Evolutionary conservation across 2,888 invertebrate species (phyloP).

Genomic region (Lochmaea capreae): DNA sequence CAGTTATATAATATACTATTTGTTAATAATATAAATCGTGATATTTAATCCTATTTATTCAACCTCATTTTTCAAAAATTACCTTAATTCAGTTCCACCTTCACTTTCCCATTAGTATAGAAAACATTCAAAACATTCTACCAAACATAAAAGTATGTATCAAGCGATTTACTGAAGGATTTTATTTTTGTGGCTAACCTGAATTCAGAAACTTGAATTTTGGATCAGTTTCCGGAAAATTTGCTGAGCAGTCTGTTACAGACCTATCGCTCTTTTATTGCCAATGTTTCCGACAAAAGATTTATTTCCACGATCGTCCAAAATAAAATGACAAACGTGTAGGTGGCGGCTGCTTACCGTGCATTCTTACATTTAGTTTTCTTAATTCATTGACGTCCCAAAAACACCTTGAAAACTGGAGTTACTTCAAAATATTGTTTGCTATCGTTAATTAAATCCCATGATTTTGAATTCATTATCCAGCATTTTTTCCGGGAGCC

Average conservation of each 20-base stretch:
- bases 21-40: too few species aligned
- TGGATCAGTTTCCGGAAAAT: neutral
- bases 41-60: too few species aligned
- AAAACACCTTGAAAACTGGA: neutral
- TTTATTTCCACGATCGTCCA: conserved; percentile 59
- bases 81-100: too few species aligned
- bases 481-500: too few species aligned
- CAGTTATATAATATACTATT: too few species aligned
- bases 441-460: too few species aligned
- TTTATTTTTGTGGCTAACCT: neutral
- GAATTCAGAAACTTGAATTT: neutral
- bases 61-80: too few species aligned
- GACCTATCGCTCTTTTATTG: conserved; percentile 48
- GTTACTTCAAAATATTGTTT: too few species aligned
- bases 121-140: neutral
- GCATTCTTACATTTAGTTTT: conserved; percentile 43
- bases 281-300: conserved; percentile 56
- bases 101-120: too few species aligned
- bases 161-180: neutral
- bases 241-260: conserved; percentile 10
- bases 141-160: neutral
- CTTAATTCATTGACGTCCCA: neutral
- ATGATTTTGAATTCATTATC: too few species aligned
- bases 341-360: conserved; percentile 48
- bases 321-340: conserved; percentile 59